phyloP scores from a whole-genome alignment of 2,888 invertebrate genomes.

The Augochlorella aurata region DNA sequence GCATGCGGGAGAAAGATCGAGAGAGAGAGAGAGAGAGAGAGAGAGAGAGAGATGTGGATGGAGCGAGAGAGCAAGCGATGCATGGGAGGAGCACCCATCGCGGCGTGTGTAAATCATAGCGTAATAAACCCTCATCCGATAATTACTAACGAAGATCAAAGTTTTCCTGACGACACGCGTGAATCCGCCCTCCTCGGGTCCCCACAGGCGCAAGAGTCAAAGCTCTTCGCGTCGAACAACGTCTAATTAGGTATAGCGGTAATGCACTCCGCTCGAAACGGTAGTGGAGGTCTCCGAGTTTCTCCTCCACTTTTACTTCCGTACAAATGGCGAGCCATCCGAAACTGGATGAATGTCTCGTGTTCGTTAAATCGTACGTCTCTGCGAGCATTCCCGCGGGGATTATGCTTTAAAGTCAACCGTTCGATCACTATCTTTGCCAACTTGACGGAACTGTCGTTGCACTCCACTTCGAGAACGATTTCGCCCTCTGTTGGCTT shows the following conservation, averaged over 20 bases:
- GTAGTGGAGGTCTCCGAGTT: conserved; percentile 19
- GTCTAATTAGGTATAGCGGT: conserved; percentile 61
- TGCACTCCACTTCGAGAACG: not conserved
- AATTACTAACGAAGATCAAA: conserved; percentile 59
- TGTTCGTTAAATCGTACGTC: conserved; percentile 35
- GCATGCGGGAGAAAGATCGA: not conserved
- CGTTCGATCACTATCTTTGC: not conserved
- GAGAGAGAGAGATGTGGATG: not conserved
- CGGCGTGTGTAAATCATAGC: conserved; percentile 43
- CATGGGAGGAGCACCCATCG: conserved; percentile 15
- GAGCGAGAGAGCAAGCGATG: not conserved
- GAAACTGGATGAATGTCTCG: conserved; percentile 46
- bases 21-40: too few species aligned
- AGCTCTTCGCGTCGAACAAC: conserved; percentile 61
- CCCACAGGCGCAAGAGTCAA: conserved; percentile 42
- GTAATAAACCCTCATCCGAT: conserved; percentile 57
- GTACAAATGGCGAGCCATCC: conserved; percentile 41
- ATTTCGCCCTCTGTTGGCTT: not conserved
- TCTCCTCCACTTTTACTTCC: conserved; percentile 48
- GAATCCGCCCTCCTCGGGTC: conserved; percentile 17
- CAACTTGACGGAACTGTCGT: not conserved
- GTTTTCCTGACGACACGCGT: conserved; percentile 54
- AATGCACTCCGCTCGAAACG: conserved; percentile 27
- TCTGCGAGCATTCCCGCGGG: conserved; percentile 1
- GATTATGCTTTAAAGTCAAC: not conserved